A percentile compares a stretch with the other conserved stretches of the same genome.
Evolutionary conservation across 2,113 vertebrate genomes (phyloP).

Genomic region (Indicator indicator): DNA sequence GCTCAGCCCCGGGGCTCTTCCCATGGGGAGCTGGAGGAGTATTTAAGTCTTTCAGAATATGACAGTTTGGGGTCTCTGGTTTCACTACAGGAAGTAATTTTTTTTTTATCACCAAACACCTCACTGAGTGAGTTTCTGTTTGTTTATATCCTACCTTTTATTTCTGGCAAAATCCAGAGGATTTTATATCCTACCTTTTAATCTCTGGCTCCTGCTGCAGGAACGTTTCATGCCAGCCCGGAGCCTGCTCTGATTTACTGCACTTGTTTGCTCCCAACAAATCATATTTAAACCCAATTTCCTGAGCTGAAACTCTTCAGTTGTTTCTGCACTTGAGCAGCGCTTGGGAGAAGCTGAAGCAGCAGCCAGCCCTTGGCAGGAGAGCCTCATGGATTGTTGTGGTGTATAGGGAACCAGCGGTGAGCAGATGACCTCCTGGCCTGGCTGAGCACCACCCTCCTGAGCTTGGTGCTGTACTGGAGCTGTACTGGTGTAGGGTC

Average conservation of each 20-base stretch:
- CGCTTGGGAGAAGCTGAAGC: background rate
- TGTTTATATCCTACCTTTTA: too few relatives aligned
- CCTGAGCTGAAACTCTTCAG: background rate
- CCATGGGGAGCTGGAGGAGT: too few relatives aligned
- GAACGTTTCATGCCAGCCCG: background rate
- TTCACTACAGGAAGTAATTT: background rate
- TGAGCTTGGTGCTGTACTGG: background rate
- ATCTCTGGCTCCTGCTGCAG: background rate
- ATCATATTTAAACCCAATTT: background rate
- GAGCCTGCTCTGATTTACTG: background rate
- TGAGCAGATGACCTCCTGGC: background rate
- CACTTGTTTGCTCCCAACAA: background rate
- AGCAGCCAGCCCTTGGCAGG: background rate
- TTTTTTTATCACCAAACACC: too few relatives aligned
- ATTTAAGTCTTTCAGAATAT: background rate
- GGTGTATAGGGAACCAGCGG: fast-evolving
- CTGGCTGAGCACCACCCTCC: background rate
- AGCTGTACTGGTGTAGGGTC: background rate
- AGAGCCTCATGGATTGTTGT: fast-evolving
- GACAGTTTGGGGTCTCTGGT: background rate
- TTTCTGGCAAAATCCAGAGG: too few relatives aligned
- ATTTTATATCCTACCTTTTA: background rate
- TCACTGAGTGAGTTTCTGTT: too few relatives aligned
- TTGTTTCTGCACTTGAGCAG: background rate
- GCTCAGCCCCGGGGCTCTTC: too few relatives aligned